A percentile compares a stretch with the other conserved stretches of the same genome.
Conservation (phyloP, 2,797 vertebrate genomes). For the Sebastiscus albofasciatus region DNA sequence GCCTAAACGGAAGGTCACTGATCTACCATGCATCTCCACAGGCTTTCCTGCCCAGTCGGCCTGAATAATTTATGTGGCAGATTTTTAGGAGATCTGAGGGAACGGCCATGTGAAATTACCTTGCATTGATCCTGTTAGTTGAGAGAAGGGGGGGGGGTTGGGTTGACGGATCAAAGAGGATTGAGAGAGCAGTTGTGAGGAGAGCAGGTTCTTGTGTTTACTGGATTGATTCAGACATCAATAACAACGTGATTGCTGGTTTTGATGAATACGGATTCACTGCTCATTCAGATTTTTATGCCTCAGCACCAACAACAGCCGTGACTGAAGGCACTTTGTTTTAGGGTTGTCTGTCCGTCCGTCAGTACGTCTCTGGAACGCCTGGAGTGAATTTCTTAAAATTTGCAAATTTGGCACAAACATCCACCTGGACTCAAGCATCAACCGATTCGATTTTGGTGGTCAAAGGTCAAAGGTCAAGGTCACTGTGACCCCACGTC, state of each 20-base stretch:
- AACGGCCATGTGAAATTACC: constrained; percentile 73
- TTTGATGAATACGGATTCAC: constrained; percentile 22
- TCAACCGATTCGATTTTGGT: fast-evolving
- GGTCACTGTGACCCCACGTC: too few species aligned
- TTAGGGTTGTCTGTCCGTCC: too few species aligned
- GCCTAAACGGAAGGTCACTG: constrained; percentile 71
- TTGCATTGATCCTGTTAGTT: constrained; percentile 73
- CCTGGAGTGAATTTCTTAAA: too few species aligned
- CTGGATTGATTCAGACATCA: constrained; percentile 51
- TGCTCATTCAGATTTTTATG: neutral
- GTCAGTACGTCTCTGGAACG: too few species aligned
- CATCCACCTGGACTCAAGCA: too few species aligned
- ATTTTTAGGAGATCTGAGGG: constrained; percentile 76
- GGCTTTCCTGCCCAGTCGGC: constrained; percentile 53
- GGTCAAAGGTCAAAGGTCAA: too few species aligned
- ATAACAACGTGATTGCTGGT: constrained; percentile 45
- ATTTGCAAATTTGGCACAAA: too few species aligned
- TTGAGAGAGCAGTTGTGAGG: constrained; percentile 14
- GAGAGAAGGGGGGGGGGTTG: constrained; percentile 34
- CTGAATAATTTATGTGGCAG: constrained; percentile 76
- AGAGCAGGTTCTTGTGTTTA: constrained; percentile 40
- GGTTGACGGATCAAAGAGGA: constrained; percentile 33
- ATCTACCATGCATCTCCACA: constrained; percentile 58
- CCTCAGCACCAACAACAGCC: too few species aligned
- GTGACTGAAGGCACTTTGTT: too few species aligned